Conservation (phyloP, 2,888 invertebrate species). For the Aphrophora alni region DNA sequence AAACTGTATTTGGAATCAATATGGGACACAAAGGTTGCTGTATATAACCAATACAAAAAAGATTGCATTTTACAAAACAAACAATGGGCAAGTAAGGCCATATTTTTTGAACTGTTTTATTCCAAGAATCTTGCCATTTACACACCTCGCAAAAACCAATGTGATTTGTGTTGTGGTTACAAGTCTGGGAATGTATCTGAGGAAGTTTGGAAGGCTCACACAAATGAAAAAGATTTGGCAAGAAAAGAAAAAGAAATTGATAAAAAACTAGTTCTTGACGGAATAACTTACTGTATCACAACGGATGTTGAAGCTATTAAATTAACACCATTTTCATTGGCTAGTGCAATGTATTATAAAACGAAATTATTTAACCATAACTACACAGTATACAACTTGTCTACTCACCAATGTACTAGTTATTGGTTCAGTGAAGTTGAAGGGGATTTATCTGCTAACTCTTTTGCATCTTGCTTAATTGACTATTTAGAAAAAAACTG, state of each 20-base stretch:
- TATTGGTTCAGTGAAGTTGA: constrained; percentile 23
- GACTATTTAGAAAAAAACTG: constrained; percentile 15
- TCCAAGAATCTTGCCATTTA: constrained; percentile 33
- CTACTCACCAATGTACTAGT: constrained; percentile 21
- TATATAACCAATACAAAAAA: constrained; percentile 27
- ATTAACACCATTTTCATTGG: constrained; percentile 17
- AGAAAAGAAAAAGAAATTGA: constrained; percentile 26
- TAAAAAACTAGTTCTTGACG: constrained; percentile 22
- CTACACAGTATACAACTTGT: constrained; percentile 35
- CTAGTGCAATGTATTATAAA: constrained; percentile 8
- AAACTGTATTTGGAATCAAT: constrained; percentile 30
- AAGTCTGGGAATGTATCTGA: constrained; percentile 15
- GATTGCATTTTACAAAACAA: constrained; percentile 15
- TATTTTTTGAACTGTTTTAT: constrained; percentile 22
- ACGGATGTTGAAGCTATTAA: constrained; percentile 28
- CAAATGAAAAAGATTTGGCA: constrained; percentile 13
- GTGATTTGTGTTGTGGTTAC: constrained; percentile 29
- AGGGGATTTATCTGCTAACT: constrained; percentile 20
- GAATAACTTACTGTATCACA: constrained; percentile 21
- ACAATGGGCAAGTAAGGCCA: constrained; percentile 7
- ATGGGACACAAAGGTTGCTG: constrained; percentile 21
- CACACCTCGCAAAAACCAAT: constrained; percentile 41
- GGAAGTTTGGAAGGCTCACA: constrained; percentile 25
- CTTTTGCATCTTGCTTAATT: constrained; percentile 27
- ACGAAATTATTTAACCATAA: constrained; percentile 27